Evolutionary conservation across 2,888 invertebrate genomes (phyloP).

Genomic region (Leucophora obtusa): DNA sequence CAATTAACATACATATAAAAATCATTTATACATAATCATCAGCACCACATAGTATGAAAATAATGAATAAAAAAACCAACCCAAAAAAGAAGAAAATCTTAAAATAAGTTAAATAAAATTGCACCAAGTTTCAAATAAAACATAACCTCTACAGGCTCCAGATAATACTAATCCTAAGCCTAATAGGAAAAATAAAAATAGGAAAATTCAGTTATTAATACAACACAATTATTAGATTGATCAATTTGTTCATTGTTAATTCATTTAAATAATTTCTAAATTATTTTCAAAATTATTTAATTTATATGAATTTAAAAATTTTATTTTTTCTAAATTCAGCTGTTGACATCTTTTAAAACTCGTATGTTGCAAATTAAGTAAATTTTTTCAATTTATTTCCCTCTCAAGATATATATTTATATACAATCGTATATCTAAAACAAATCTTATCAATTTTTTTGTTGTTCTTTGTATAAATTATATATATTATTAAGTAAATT

Average conservation of each 20-base stretch:
- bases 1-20: constrained; percentile 65
- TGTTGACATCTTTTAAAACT: neutral
- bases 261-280: neutral
- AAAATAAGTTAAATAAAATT: constrained; percentile 59
- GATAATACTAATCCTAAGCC: constrained; percentile 7
- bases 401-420: neutral
- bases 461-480: constrained; percentile 62
- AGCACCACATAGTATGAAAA: constrained; percentile 76
- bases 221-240: neutral
- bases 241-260: neutral
- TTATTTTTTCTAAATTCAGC: neutral
- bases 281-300: neutral
- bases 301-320: neutral
- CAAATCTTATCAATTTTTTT: constrained; percentile 16
- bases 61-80: constrained; percentile 39
- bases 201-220: neutral
- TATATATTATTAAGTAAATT: constrained; percentile 53
- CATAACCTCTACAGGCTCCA: constrained; percentile 37
- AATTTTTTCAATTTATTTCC: neutral
- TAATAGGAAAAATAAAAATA: constrained; percentile 16
- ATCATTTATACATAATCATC: constrained; percentile 76
- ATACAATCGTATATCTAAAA: constrained; percentile 18
- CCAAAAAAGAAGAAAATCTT: constrained; percentile 49
- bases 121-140: constrained; percentile 66
- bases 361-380: constrained; percentile 16